These are phyloP conservation scores for Cotesia glomerata DNA, from an alignment of 1,140 invertebrate species.

Conservation along the genomic window DNA sequence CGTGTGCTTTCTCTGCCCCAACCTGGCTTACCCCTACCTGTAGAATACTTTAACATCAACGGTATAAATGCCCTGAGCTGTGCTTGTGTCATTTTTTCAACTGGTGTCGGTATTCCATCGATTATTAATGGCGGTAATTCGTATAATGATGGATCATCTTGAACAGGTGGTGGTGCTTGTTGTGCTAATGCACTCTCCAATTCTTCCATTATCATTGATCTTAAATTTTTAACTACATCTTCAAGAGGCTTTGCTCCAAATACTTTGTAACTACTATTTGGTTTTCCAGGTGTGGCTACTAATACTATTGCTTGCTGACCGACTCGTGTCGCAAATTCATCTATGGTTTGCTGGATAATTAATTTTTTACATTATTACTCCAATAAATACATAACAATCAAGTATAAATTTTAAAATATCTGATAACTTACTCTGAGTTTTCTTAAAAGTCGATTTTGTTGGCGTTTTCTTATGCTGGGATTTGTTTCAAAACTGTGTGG, in stretches of 20 bases:
- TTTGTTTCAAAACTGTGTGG: constrained; percentile 98
- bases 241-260: constrained; percentile 97
- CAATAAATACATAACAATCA: constrained; percentile 4
- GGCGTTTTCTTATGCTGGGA: constrained; percentile 93
- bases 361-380: constrained; percentile 10
- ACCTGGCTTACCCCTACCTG: constrained; percentile 93
- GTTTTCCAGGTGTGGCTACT: constrained; percentile 95
- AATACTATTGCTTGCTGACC: constrained; percentile 97
- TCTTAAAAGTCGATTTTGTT: constrained; percentile 91
- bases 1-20: constrained; percentile 95
- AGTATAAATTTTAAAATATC: constrained; percentile 29
- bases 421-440: constrained; percentile 77
- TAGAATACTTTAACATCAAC: constrained; percentile 97
- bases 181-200: constrained; percentile 90
- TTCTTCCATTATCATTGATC: constrained; percentile 92
- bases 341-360: constrained; percentile 83
- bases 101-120: constrained; percentile 96
- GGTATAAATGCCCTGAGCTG: constrained; percentile 96
- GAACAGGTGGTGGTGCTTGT: constrained; percentile 89
- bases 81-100: constrained; percentile 99
- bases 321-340: constrained; percentile 95
- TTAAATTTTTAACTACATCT: constrained; percentile 91
- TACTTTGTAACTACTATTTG: constrained; percentile 93
- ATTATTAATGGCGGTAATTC: constrained; percentile 95
- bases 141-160: constrained; percentile 91